phyloP scores from a whole-genome alignment of 2,888 invertebrate genomes.

The Drosophila bunnanda region DNA sequence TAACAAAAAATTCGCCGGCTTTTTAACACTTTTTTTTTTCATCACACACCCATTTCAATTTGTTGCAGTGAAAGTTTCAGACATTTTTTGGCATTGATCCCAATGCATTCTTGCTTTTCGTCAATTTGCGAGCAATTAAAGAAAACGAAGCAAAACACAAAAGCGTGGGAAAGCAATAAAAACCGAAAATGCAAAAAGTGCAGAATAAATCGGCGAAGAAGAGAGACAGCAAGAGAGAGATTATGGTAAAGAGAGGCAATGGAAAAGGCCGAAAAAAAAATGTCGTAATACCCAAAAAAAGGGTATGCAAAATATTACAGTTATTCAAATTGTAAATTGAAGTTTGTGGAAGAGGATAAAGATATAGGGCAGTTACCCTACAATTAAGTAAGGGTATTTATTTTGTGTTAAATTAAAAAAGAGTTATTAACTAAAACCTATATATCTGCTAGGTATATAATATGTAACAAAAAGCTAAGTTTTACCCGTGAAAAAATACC shows the following conservation, averaged over 20 bases:
- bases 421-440: background rate
- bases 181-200: slow-evolving; percentile 38
- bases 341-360: slow-evolving; percentile 2
- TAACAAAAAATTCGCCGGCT: slow-evolving; percentile 30
- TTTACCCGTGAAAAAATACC: background rate
- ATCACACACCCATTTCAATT: slow-evolving; percentile 9
- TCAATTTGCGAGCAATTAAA: slow-evolving; percentile 56
- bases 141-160: slow-evolving; percentile 39
- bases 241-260: slow-evolving; percentile 25
- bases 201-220: slow-evolving; percentile 40
- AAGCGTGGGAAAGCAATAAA: slow-evolving; percentile 33
- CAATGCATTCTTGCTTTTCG: slow-evolving; percentile 47
- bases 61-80: slow-evolving; percentile 68
- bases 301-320: slow-evolving; percentile 9
- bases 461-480: background rate
- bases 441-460: background rate
- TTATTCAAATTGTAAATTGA: background rate
- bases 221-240: slow-evolving; percentile 12
- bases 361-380: background rate
- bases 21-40: slow-evolving; percentile 10
- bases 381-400: background rate
- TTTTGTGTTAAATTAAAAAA: too few relatives aligned
- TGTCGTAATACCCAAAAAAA: slow-evolving; percentile 76
- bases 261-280: slow-evolving; percentile 51
- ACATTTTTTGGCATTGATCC: slow-evolving; percentile 78